These are phyloP conservation scores for Urosaurus nigricauda DNA, from an alignment of 2,797 vertebrate genomes.

Conservation along the genomic window DNA sequence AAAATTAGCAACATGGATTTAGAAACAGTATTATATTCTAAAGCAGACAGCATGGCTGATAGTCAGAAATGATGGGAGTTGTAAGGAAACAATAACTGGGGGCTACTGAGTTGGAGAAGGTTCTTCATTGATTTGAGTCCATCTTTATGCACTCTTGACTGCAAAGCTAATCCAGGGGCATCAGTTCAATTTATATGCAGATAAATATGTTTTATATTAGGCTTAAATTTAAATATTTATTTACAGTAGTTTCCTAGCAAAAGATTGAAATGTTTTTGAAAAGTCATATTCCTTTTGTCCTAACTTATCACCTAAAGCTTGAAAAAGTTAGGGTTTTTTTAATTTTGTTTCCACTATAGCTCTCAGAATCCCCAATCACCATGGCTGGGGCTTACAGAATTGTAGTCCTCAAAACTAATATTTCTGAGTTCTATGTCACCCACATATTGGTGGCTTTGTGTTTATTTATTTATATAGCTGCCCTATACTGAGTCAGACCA, in stretches of 20 bases:
- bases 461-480: too few relatives aligned
- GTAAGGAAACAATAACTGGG: not conserved
- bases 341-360: too few relatives aligned
- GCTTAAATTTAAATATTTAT: not conserved
- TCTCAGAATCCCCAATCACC: too few relatives aligned
- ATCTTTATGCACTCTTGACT: not conserved
- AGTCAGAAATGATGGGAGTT: not conserved
- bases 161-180: not conserved
- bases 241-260: not conserved
- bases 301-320: not conserved
- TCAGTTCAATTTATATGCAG: not conserved
- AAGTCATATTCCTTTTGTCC: not conserved
- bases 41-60: not conserved
- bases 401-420: too few relatives aligned
- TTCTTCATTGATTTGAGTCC: not conserved
- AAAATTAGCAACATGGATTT: not conserved
- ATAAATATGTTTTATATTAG: not conserved
- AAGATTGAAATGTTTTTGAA: not conserved
- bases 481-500: not conserved
- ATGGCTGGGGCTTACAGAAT: too few relatives aligned
- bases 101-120: not conserved
- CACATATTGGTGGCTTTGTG: too few relatives aligned
- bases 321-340: too few relatives aligned
- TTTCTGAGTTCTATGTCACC: too few relatives aligned
- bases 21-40: not conserved